Conservation (phyloP, 1,140 invertebrate species). For the Trichogramma pretiosum region DNA sequence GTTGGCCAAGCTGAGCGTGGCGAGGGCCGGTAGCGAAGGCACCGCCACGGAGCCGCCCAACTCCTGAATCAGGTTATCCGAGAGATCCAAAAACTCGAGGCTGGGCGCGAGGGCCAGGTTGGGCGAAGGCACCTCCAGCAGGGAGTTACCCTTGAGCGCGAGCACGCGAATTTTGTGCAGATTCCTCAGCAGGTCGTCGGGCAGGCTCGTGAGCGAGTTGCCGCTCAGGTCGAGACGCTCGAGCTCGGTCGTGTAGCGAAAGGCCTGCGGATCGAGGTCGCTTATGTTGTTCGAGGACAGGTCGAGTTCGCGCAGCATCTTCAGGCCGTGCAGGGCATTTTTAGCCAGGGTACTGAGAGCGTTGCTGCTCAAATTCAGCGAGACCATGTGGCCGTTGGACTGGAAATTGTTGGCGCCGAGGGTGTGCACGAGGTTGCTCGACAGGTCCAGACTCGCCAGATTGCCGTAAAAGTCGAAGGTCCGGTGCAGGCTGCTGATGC, state of each 20-base stretch:
- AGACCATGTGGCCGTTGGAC: conserved; percentile 58
- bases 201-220: conserved; percentile 65
- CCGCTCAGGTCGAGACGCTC: conserved; percentile 65
- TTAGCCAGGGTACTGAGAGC: conserved; percentile 59
- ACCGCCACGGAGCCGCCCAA: conserved; percentile 58
- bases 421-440: conserved; percentile 67
- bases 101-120: conserved; percentile 57
- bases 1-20: conserved; percentile 55
- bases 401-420: conserved; percentile 73
- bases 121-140: conserved; percentile 61
- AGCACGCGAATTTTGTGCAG: conserved; percentile 60
- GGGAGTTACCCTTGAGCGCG: conserved; percentile 64
- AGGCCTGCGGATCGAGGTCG: conserved; percentile 58
- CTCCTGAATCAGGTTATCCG: conserved; percentile 62
- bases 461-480: conserved; percentile 72
- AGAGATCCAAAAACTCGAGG: conserved; percentile 59
- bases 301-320: conserved; percentile 57
- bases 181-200: conserved; percentile 60
- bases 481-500: conserved; percentile 61
- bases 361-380: conserved; percentile 70
- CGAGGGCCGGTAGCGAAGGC: conserved; percentile 57
- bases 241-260: conserved; percentile 61
- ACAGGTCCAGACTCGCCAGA: conserved; percentile 68
- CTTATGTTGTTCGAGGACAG: conserved; percentile 70
- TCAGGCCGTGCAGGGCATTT: conserved; percentile 67